These are phyloP conservation scores for Eledona agricola DNA, from an alignment of 2,888 invertebrate species.

Conservation along the genomic window DNA sequence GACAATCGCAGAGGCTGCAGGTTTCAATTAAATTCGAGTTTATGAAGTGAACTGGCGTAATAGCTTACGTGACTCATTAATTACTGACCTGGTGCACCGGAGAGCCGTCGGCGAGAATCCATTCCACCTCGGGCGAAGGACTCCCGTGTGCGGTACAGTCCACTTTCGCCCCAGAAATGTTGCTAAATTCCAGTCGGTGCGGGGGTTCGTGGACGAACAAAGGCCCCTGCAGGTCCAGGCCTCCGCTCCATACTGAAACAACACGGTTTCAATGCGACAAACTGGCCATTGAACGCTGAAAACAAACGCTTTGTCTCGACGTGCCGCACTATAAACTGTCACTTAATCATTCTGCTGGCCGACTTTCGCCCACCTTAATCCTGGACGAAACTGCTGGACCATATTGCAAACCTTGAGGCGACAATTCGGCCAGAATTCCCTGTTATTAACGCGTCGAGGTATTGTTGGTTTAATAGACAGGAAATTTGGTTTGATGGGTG, in stretches of 20 bases:
- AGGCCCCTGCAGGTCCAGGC: constrained; percentile 74
- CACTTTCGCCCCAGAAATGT: constrained; percentile 75
- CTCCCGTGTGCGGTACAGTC: constrained; percentile 75
- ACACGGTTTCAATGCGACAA: constrained; percentile 31
- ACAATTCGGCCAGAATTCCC: constrained; percentile 43
- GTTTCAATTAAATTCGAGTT: constrained; percentile 8
- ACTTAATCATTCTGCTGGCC: neutral
- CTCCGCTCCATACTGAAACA: constrained; percentile 55
- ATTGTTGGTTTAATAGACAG: constrained; percentile 50
- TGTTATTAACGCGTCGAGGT: constrained; percentile 41
- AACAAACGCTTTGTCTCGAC: neutral
- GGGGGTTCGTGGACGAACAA: constrained; percentile 75
- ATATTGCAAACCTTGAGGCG: constrained; percentile 43
- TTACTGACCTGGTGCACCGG: constrained; percentile 67
- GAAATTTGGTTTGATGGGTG: constrained; percentile 47
- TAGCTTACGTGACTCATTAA: constrained; percentile 7
- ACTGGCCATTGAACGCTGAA: neutral
- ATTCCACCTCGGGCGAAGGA: constrained; percentile 79
- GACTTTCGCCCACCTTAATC: constrained; percentile 2
- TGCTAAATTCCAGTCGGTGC: constrained; percentile 79
- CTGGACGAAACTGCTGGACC: constrained; percentile 8
- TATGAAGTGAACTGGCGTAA: constrained; percentile 6
- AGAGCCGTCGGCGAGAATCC: constrained; percentile 78
- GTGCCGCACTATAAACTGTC: neutral
- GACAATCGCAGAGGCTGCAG: constrained; percentile 7